Conservation (phyloP, 92 coral and sea anemone species). For the Nematostella vectensis region DNA sequence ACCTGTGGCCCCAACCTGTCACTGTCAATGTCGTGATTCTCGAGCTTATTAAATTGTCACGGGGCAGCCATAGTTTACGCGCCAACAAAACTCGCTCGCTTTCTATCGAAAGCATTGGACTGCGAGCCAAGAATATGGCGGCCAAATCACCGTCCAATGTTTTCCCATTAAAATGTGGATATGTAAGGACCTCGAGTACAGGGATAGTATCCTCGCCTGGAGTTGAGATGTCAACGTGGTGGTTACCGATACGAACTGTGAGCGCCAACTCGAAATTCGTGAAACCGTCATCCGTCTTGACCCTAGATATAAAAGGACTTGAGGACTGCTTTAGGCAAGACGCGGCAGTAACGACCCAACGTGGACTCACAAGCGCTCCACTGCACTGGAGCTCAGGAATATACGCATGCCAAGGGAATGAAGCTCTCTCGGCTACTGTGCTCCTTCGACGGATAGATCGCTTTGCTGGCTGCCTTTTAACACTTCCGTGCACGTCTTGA, state of each 20-base stretch:
- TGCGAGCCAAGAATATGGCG: slow-evolving; percentile 48
- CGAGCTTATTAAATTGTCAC: slow-evolving; percentile 1
- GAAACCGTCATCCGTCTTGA: slow-evolving; percentile 24
- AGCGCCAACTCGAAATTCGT: slow-evolving; percentile 23
- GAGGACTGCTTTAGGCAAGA: slow-evolving; percentile 38
- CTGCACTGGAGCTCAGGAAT: slow-evolving; percentile 67
- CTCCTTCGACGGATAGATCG: slow-evolving; percentile 16
- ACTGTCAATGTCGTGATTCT: slow-evolving; percentile 20
- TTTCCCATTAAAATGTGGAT: slow-evolving; percentile 32
- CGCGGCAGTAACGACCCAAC: slow-evolving; percentile 77
- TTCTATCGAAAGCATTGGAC: slow-evolving; percentile 28
- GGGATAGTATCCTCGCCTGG: slow-evolving; percentile 55
- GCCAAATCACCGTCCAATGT: slow-evolving; percentile 44
- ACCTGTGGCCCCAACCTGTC: slow-evolving; percentile 69
- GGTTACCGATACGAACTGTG: slow-evolving; percentile 49
- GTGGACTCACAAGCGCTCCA: slow-evolving; percentile 57
- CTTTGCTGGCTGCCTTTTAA: too few relatives aligned
- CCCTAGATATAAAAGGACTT: slow-evolving; percentile 6
- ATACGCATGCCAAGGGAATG: slow-evolving; percentile 72
- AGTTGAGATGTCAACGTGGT: slow-evolving; percentile 29
- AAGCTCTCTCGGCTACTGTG: slow-evolving; percentile 1
- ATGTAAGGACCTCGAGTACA: slow-evolving; percentile 39
- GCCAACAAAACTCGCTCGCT: slow-evolving; percentile 1
- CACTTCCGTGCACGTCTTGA: too few relatives aligned
- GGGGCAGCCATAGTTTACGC: slow-evolving; percentile 8